Percentiles rank a stretch among this genome's conserved stretches.
Evolutionary conservation across 2,113 vertebrate species (phyloP).

Genomic region (Garra rufa): DNA sequence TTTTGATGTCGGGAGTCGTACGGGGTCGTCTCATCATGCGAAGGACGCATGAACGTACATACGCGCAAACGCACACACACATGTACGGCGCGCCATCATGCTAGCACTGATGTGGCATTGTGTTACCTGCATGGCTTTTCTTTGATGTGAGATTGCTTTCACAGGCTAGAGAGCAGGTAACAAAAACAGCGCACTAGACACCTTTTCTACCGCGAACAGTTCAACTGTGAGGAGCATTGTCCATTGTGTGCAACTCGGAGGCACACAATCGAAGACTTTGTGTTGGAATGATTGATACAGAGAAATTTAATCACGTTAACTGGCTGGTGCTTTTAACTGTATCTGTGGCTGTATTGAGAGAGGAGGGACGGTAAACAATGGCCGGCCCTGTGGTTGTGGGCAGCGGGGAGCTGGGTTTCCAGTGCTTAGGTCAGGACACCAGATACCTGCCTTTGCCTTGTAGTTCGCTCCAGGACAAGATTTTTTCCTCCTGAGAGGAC

Average conservation of each 20-base stretch:
- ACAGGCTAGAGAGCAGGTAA: constrained; percentile 67
- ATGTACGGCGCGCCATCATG: constrained; percentile 41
- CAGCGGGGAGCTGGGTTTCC: constrained; percentile 67
- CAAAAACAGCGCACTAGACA: constrained; percentile 70
- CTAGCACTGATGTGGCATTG: constrained; percentile 56
- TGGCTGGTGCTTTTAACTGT: constrained; percentile 71
- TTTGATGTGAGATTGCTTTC: constrained; percentile 77
- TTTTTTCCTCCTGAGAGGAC: constrained; percentile 52
- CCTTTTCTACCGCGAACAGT: constrained; percentile 65
- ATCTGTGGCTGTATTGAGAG: constrained; percentile 70
- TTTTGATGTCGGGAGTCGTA: constrained; percentile 39
- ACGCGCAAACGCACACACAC: constrained; percentile 30
- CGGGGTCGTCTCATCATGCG: constrained; percentile 49
- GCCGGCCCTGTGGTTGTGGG: constrained; percentile 69
- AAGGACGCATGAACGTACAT: constrained; percentile 30
- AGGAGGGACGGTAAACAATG: constrained; percentile 70
- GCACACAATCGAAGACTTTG: constrained; percentile 75
- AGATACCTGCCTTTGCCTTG: constrained; percentile 68
- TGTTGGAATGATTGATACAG: constrained; percentile 67
- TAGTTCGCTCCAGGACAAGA: constrained; percentile 63
- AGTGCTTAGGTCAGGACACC: constrained; percentile 72
- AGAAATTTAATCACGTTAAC: constrained; percentile 68
- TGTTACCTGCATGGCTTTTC: constrained; percentile 63
- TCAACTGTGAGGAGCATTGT: constrained; percentile 73
- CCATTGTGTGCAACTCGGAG: constrained; percentile 63